Evolutionary conservation across 2,113 vertebrate species (phyloP), one percentile per base, ranked within the genome.

Genomic region (Laticauda laticaudata): DNA sequence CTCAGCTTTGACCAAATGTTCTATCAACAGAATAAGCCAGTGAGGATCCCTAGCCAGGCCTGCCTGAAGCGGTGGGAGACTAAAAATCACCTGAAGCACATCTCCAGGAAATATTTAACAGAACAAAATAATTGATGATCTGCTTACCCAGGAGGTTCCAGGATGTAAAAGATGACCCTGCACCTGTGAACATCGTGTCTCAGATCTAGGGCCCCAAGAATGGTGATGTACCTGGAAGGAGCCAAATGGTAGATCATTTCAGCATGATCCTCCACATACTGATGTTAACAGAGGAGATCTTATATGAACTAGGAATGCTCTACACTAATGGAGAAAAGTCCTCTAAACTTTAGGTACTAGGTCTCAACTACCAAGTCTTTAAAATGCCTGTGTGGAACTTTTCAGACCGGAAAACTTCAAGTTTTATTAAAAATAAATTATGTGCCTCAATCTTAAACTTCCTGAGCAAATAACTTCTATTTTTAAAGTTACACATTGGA

Each of bases 61-160:
- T 95, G 92, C 18, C 91, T 96, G 54, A 95, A 94, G 48, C 94
- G 94, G 59, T 96, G 96, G 96, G 93, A 97, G 86, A 96, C 92
- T n/a, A 97, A 96, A 94, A 97, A 96, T 56, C 89, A 86, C 53
- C 93, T 97, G 57, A 96, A 96, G 91, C 88, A 95, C 91, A 59
- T 92, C n/a, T 54, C 95, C 39, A 95, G 92, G 90, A 95, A 95
- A 89, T 93, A 54, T 23, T 96, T 93, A 0, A 54, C 91, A 94
- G 95, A 98, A 29, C 75, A 91, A 91, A 81, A 93, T 95, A 97
- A 97, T 93, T 96, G 95, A 96, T 92, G 95, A 57, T 92, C 96
- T 94, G 3, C 45, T 69, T 20, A 3, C 20, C 1, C 24, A 61
- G 9, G 56, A 15, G n/a, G 94, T 86, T 95, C 95, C 89, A 93